Conservation (phyloP, 2,113 vertebrate species). For the Ovis canadensis region DNA sequence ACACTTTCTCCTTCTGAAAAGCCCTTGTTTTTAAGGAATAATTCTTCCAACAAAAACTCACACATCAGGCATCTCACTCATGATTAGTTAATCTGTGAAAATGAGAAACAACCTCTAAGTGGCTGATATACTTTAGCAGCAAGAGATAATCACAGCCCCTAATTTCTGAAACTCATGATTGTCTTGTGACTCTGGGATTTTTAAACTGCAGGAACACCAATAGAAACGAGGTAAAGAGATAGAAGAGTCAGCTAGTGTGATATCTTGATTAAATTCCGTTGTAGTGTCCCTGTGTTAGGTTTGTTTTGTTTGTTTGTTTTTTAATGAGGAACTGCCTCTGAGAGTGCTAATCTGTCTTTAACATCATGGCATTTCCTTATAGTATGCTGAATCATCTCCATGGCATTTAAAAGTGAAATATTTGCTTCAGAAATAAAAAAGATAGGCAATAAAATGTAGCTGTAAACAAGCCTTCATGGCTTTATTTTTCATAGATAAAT, state of each 20-base stretch:
- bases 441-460: slow-evolving; percentile 70
- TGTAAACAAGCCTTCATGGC: slow-evolving; percentile 74
- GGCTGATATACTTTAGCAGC: not conserved
- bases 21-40: slow-evolving; percentile 40
- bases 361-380: slow-evolving; percentile 38
- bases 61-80: slow-evolving; percentile 44
- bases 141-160: slow-evolving; percentile 27
- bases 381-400: slow-evolving; percentile 31
- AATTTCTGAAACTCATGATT: slow-evolving; percentile 39
- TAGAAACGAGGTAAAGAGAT: not conserved
- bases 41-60: slow-evolving; percentile 43
- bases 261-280: slow-evolving; percentile 8
- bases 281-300: not conserved
- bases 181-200: slow-evolving; percentile 29
- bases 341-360: slow-evolving; percentile 51
- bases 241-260: slow-evolving; percentile 8
- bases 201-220: not conserved
- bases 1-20: slow-evolving; percentile 1
- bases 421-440: slow-evolving; percentile 50
- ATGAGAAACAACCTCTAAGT: slow-evolving; percentile 43
- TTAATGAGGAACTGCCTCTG: slow-evolving; percentile 11
- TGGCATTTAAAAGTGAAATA: slow-evolving; percentile 73
- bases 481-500: slow-evolving; percentile 79
- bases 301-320: slow-evolving; percentile 36
- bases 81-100: slow-evolving; percentile 64